Evolutionary conservation across 1,140 invertebrate species (phyloP), one percentile per base, ranked within the genome.

Genomic region (Paraescarpia echinospica): DNA sequence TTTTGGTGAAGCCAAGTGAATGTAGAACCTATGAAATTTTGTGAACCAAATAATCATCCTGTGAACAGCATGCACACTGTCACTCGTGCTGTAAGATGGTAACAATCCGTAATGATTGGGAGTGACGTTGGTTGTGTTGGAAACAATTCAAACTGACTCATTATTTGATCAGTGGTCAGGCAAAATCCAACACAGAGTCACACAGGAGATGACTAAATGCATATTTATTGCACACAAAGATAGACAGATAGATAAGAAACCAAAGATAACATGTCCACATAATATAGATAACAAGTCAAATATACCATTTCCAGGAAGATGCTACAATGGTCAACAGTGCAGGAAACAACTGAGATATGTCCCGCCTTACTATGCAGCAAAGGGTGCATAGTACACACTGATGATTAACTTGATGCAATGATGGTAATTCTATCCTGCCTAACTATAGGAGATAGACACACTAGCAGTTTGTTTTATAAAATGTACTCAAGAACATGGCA

Each of bases 361-460:
- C 59, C 9, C 22, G 18, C 2, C 59, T 31, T 77, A 77, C 8
- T 41, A 41, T 41, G 41, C 41, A 41, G 41, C 41, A 18, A 51
- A 51, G 59, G 59, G 59, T 2, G 59, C 59, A 77, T 31, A 77
- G 59, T 22, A 51, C 48, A 51, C 48, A 27, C 59, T 77, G 59
- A 14, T 77, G 59, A 77, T 18, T 77, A 77, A 77, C 22, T 31
- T 31, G 27, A 77, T 77, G 59, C 59, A 77, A 27, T 77, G 59
- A 77, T 77, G 41, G 59, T 77, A 77, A 77, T 77, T 77, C 59
- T 77, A 77, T 77, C 59, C 59, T 77, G 59, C 59, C 48, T 51
- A 51, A 51, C 48, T 8, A 77, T 4, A 77, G 18, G 27, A 77
- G 8, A 77, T 4, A n/a, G n/a, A n/a, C n/a, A n/a, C n/a, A n/a